Conservation (phyloP, 2,113 vertebrate species). For the Amblyornis subalaris region DNA sequence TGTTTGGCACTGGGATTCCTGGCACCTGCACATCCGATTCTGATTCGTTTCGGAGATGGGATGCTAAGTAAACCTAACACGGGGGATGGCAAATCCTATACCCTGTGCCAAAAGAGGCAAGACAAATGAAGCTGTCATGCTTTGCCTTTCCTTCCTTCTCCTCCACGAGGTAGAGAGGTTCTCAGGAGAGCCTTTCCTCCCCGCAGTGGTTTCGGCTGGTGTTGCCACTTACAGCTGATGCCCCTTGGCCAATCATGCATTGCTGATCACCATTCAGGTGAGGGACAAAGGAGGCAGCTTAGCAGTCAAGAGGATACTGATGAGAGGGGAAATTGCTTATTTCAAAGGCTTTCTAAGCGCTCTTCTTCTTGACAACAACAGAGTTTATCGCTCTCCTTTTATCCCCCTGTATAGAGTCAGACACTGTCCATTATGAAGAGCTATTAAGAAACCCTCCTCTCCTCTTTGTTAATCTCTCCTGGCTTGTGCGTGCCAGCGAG, state of each 20-base stretch:
- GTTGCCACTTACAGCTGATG: conserved; percentile 44
- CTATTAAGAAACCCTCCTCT: not conserved
- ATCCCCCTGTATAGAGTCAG: not conserved
- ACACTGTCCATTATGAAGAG: not conserved
- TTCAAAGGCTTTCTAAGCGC: conserved; percentile 47
- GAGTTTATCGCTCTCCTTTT: conserved; percentile 34
- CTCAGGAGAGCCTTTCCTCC: not conserved
- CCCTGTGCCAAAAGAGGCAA: not conserved
- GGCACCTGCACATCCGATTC: not conserved
- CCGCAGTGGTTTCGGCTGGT: not conserved
- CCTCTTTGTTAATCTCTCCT: not conserved
- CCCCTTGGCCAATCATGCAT: conserved; percentile 53
- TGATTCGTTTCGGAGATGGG: not conserved
- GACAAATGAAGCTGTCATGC: not conserved
- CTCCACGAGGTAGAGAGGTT: not conserved
- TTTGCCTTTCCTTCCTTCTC: not conserved
- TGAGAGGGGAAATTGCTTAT: conserved; percentile 59
- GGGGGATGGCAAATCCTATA: not conserved
- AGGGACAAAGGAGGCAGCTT: conserved; percentile 60
- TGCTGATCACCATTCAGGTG: conserved; percentile 63
- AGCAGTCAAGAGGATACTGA: conserved; percentile 41
- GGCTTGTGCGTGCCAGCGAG: not conserved
- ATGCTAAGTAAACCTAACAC: not conserved
- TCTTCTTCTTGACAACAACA: conserved; percentile 47
- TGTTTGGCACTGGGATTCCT: not conserved